Conservation (phyloP, 2,888 invertebrate genomes). For the Acleris laterana region DNA sequence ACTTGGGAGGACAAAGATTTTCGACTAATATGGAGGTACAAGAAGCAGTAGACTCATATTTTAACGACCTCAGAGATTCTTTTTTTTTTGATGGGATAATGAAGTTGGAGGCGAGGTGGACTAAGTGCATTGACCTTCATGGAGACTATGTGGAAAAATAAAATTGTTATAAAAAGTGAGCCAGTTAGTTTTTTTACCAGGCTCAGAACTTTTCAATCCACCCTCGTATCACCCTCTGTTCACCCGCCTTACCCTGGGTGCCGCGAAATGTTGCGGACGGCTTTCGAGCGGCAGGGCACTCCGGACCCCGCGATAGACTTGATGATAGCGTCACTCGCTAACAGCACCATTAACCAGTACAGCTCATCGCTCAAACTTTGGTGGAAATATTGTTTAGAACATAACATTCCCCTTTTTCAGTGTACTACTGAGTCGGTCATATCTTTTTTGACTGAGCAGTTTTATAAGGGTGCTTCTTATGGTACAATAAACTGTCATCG, state of each 20-base stretch:
- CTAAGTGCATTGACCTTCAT: too few species aligned
- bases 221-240: background rate
- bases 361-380: background rate
- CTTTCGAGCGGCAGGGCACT: constrained; percentile 27
- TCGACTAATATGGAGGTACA: too few species aligned
- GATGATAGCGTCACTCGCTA: constrained; percentile 40
- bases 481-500: background rate
- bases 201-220: too few species aligned
- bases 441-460: background rate
- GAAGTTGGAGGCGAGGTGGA: too few species aligned
- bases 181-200: too few species aligned
- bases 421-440: background rate
- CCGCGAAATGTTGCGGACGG: constrained; percentile 41
- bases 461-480: background rate
- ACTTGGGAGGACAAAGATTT: too few species aligned
- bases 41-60: too few species aligned
- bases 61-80: too few species aligned
- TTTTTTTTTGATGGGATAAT: too few species aligned
- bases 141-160: too few species aligned
- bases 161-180: too few species aligned
- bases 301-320: constrained; percentile 26
- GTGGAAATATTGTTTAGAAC: background rate
- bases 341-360: constrained; percentile 31
- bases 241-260: constrained; percentile 43
- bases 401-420: background rate